A percentile compares a stretch with the other conserved stretches of the same genome.
Evolutionary conservation across 2,888 invertebrate genomes (phyloP).

Genomic region (Drosophila atroscutellata): DNA sequence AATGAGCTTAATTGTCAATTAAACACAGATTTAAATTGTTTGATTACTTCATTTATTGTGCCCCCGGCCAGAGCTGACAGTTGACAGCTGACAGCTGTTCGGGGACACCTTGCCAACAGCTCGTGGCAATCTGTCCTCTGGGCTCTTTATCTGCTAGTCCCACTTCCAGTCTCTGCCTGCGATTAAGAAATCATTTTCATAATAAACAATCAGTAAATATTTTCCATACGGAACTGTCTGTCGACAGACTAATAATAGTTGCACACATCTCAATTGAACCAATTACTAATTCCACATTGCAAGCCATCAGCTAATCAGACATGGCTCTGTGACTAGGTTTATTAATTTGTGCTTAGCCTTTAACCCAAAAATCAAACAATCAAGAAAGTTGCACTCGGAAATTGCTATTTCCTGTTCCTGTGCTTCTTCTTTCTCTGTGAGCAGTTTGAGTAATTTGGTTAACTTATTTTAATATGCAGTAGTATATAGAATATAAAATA

Average conservation of each 20-base stretch:
- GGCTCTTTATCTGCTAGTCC: constrained; percentile 31
- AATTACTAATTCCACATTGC: not conserved
- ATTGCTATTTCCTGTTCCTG: not conserved
- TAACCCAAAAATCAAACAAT: not conserved
- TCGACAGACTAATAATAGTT: constrained; percentile 14
- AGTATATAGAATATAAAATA: too few species aligned
- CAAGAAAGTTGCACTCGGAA: not conserved
- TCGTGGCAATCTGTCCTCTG: constrained; percentile 19
- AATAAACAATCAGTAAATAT: constrained; percentile 57
- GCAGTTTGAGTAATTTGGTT: not conserved
- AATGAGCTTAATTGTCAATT: constrained; percentile 75
- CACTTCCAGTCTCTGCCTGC: constrained; percentile 5
- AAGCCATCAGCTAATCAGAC: not conserved
- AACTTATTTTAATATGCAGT: not conserved
- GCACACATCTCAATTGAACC: constrained; percentile 17
- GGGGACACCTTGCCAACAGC: constrained; percentile 34
- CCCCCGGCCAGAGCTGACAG: constrained; percentile 13
- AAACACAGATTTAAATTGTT: constrained; percentile 74
- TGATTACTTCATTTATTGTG: constrained; percentile 70
- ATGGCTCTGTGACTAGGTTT: not conserved
- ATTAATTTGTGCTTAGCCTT: not conserved
- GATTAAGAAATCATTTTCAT: constrained; percentile 30
- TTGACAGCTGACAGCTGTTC: constrained; percentile 1
- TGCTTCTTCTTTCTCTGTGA: not conserved
- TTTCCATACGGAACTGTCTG: constrained; percentile 29